Conservation (phyloP, 2,113 vertebrate genomes). For the Leptocoma aspasia region DNA sequence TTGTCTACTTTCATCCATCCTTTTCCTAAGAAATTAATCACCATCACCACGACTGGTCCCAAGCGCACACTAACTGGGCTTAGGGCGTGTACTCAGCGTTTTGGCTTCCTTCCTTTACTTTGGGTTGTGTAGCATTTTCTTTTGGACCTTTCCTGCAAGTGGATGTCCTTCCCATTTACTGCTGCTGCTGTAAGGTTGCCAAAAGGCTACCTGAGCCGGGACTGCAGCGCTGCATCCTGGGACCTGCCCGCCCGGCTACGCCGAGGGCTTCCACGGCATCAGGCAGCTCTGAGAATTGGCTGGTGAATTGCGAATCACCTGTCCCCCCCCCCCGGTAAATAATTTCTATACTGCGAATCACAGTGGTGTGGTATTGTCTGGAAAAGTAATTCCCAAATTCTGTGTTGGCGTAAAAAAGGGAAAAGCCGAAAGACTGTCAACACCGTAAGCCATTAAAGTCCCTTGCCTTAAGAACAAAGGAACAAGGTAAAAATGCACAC, state of each 20-base stretch:
- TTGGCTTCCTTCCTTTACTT: constrained; percentile 14
- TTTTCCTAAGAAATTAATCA: neutral
- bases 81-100: neutral
- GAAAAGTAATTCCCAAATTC: constrained; percentile 60
- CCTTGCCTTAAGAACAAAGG: constrained; percentile 68
- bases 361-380: constrained; percentile 21
- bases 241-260: constrained; percentile 30
- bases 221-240: constrained; percentile 71
- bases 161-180: neutral
- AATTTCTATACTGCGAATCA: constrained; percentile 24
- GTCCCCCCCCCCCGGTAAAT: constrained; percentile 2
- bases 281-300: constrained; percentile 52
- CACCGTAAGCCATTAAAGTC: constrained; percentile 35
- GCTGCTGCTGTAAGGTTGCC: constrained; percentile 34
- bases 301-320: constrained; percentile 38
- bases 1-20: neutral
- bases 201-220: constrained; percentile 49
- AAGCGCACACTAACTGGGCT: neutral
- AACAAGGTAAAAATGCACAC: constrained; percentile 43
- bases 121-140: neutral
- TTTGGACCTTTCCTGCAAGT: constrained; percentile 21
- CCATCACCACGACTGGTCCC: neutral
- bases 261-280: constrained; percentile 28
- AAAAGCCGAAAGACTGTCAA: constrained; percentile 50
- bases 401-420: constrained; percentile 18